Percentiles rank a stretch among this genome's conserved stretches.
Conservation (phyloP, 2,888 invertebrate genomes). For the Cantharis flavilabris region DNA sequence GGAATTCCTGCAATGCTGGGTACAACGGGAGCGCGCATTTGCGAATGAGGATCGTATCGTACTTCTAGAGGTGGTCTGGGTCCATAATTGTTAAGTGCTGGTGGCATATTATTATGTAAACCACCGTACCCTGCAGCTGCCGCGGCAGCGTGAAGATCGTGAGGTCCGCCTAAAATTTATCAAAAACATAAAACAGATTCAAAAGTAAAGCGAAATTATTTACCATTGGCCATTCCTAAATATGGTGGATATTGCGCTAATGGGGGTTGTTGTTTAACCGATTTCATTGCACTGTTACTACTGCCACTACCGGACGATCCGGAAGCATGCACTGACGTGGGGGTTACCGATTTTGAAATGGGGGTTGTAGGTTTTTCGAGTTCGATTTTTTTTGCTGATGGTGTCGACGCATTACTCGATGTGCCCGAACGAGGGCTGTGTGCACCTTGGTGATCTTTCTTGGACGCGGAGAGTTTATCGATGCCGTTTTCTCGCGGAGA, state of each 20-base stretch:
- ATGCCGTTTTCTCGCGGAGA: conserved; percentile 86
- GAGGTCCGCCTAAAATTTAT: conserved; percentile 54
- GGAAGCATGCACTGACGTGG: conserved; percentile 65
- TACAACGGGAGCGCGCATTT: conserved; percentile 69
- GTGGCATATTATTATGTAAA: conserved; percentile 67
- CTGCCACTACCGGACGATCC: conserved; percentile 54
- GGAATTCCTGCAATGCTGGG: conserved; percentile 72
- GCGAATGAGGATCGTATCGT: conserved; percentile 69
- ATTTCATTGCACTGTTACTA: conserved; percentile 57
- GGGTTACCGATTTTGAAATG: conserved; percentile 87
- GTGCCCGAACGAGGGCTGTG: conserved; percentile 81
- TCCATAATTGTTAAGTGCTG: conserved; percentile 67
- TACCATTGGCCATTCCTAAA: conserved; percentile 59
- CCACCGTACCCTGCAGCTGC: conserved; percentile 61
- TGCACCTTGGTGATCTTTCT: conserved; percentile 75
- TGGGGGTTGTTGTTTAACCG: conserved; percentile 59
- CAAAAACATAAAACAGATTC: not conserved
- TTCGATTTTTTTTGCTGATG: conserved; percentile 83
- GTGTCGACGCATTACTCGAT: conserved; percentile 87
- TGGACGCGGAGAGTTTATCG: conserved; percentile 74
- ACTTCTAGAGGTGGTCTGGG: conserved; percentile 67
- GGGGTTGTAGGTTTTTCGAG: conserved; percentile 88
- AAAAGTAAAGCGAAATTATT: conserved; percentile 2
- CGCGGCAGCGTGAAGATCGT: conserved; percentile 61
- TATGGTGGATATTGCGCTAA: conserved; percentile 67